Evolutionary conservation across 1,140 invertebrate species (phyloP), one percentile per base, ranked within the genome.

Genomic region (Atopsyche davidsoni): DNA sequence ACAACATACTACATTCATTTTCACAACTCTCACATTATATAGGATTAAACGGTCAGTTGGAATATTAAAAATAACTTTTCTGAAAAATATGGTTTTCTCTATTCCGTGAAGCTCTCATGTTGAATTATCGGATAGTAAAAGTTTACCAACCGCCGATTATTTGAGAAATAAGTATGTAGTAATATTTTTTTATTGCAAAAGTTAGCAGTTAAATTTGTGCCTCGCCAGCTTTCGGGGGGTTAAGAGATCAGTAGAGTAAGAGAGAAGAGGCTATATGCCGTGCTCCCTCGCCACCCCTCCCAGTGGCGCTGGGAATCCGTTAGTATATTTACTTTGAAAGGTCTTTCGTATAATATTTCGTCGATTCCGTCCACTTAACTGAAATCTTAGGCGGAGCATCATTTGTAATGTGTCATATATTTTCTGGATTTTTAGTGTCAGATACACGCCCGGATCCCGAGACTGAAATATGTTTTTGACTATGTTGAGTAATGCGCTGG

Each of bases 291-390:
- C 21, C 40, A 42, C 31, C 24, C 31, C 24, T 42, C 31, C 23
- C 16, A 17, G 25, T n/a, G 43, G 19, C 32, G 43, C 43, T 34
- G 35, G 25, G 35, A 45, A 45, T 45, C 43, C 31, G 21, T 23
- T 34, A 34, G 43, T 17, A 34, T 45, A 34, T 45, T 45, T 23
- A 31, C 43, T 34, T 45, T 45, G n/a, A 45, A 34, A 31, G 28
- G 25, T 11, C 31, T 17, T 19, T 45, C 28, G 43, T 18, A 45
- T 45, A 45, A 45, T 45, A 45, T 45, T 45, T 45, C 35, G 19
- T 23, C 43, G 25, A 45, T 45, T 45, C 25, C 21, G 21, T 45
- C 43, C 31, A 45, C 43, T 45, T 23, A 45, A 32, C n/a, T n/a
- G n/a, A n/a, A n/a, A n/a, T n/a, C n/a, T n/a, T n/a, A n/a, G n/a